Conservation (phyloP, 1,140 invertebrate genomes). For the Diploscapter pachys region DNA sequence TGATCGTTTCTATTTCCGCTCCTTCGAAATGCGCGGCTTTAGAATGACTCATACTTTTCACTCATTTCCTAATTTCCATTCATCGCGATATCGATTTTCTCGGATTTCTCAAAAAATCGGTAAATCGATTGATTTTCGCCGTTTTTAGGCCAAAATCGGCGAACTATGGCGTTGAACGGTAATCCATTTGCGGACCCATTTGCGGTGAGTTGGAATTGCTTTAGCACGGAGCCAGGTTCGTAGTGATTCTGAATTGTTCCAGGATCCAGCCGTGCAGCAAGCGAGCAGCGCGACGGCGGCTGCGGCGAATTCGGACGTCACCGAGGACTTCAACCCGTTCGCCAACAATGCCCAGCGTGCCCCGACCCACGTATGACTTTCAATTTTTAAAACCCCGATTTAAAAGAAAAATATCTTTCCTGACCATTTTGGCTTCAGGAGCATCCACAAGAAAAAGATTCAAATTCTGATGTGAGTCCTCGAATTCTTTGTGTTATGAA, state of each 20-base stretch:
- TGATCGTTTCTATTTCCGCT: no score
- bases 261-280: constrained; percentile 48
- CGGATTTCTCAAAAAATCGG: not conserved
- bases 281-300: constrained; percentile 26
- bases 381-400: no score
- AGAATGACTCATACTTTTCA: not conserved
- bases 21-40: no score
- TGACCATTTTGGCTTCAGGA: no score
- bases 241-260: constrained; percentile 19
- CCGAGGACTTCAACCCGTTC: constrained; percentile 58
- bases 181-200: constrained; percentile 59
- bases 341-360: constrained; percentile 28
- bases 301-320: constrained; percentile 21
- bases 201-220: constrained; percentile 40
- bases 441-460: not conserved
- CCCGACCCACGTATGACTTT: no score
- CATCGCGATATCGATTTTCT: not conserved
- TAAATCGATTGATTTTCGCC: not conserved
- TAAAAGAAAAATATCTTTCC: not conserved
- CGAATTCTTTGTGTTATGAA: no score
- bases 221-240: constrained; percentile 19
- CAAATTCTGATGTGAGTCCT: no score
- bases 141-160: constrained; percentile 11
- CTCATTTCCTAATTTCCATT: not conserved
- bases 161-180: constrained; percentile 38